Evolutionary conservation across 2,888 invertebrate genomes (phyloP).

Genomic region (Pseudoips prasinana): DNA sequence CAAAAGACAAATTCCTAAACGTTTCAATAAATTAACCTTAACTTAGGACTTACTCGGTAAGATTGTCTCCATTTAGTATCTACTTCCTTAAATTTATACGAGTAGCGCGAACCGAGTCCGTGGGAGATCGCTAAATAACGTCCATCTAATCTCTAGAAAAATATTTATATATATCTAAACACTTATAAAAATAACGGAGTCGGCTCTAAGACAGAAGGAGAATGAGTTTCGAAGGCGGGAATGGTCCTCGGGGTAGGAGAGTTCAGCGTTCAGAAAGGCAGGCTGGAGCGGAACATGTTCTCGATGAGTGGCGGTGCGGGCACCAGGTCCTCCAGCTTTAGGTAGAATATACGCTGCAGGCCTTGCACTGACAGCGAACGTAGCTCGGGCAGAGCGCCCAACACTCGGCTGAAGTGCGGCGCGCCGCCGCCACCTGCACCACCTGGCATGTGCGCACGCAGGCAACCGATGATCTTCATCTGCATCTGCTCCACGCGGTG

Average conservation of each 20-base stretch:
- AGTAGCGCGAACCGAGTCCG: constrained; percentile 73
- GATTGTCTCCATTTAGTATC: constrained; percentile 51
- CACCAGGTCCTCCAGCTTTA: constrained; percentile 95
- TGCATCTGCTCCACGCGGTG: constrained; percentile 96
- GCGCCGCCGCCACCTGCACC: constrained; percentile 93
- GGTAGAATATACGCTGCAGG: constrained; percentile 95
- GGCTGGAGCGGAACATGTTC: constrained; percentile 96
- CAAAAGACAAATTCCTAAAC: constrained; percentile 58
- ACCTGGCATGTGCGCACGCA: constrained; percentile 97
- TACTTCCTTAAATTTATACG: constrained; percentile 46
- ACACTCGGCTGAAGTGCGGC: constrained; percentile 95
- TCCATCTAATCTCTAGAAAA: constrained; percentile 73
- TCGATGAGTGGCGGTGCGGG: constrained; percentile 96
- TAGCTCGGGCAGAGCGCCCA: constrained; percentile 96
- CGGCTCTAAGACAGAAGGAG: constrained; percentile 65
- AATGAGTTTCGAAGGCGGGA: constrained; percentile 69
- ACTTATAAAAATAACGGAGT: constrained; percentile 78
- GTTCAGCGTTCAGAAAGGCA: constrained; percentile 89
- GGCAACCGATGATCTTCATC: constrained; percentile 97
- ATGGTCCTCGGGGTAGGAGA: constrained; percentile 60
- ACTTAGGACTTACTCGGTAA: constrained; percentile 56
- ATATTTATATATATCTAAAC: constrained; percentile 71
- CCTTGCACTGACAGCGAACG: constrained; percentile 96
- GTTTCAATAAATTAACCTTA: constrained; percentile 77
- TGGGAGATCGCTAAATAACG: constrained; percentile 74